Percentiles rank a stretch among this genome's conserved stretches.
Conservation (phyloP, 1,140 invertebrate genomes). For the Procambarus clarkii region DNA sequence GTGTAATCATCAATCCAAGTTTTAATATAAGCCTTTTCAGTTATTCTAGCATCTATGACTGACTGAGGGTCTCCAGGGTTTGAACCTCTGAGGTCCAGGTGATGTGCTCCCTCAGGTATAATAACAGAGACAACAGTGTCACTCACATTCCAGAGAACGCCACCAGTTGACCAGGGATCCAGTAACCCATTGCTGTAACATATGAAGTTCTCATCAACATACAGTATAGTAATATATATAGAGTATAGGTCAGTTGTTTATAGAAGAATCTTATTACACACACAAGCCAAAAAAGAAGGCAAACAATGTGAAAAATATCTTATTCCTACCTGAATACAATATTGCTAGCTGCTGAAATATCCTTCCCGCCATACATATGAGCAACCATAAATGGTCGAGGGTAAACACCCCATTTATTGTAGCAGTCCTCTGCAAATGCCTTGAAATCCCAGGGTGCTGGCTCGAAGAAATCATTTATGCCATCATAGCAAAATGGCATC, state of each 20-base stretch:
- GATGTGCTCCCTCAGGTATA: constrained; percentile 93
- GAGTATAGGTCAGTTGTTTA: background rate
- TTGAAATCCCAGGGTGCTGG: constrained; percentile 85
- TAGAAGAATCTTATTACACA: no score
- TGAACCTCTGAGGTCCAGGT: constrained; percentile 88
- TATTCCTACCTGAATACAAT: constrained; percentile 86
- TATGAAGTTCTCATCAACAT: no score
- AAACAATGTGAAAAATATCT: background rate
- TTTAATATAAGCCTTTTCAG: constrained; percentile 82
- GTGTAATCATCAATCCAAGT: constrained; percentile 80
- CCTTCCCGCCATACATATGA: constrained; percentile 87
- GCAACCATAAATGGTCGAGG: constrained; percentile 83
- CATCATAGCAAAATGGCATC: constrained; percentile 91
- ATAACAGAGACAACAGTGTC: constrained; percentile 84
- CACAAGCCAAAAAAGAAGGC: background rate
- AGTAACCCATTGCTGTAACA: constrained; percentile 88
- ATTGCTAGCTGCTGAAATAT: constrained; percentile 84
- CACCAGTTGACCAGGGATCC: constrained; percentile 96
- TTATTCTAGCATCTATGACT: constrained; percentile 82
- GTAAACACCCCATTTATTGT: constrained; percentile 82
- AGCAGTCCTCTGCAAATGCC: constrained; percentile 82
- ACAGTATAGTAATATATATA: background rate
- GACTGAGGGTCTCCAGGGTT: constrained; percentile 84
- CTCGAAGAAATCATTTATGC: constrained; percentile 90
- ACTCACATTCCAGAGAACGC: constrained; percentile 85